These are phyloP conservation scores for Clamator glandarius DNA, from an alignment of 2,797 vertebrate species.

Conservation along the genomic window DNA sequence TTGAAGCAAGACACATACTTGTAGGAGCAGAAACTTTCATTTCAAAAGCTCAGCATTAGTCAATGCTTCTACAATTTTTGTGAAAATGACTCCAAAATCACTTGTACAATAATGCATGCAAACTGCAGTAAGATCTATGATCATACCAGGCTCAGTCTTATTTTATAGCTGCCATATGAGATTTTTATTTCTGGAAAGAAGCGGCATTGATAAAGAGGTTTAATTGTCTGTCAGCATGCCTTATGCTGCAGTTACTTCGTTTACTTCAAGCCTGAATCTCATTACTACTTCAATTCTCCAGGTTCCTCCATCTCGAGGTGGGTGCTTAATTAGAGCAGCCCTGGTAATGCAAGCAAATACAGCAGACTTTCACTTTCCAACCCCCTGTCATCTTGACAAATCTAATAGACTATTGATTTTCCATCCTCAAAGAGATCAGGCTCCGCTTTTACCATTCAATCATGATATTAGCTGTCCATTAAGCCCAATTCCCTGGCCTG, in stretches of 20 bases:
- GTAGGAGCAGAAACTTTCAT: background rate
- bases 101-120: background rate
- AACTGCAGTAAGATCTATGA: slow-evolving; percentile 46
- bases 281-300: slow-evolving; percentile 79
- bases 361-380: slow-evolving; percentile 4
- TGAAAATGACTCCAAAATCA: slow-evolving; percentile 34
- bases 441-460: slow-evolving; percentile 89
- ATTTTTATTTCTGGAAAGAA: slow-evolving; percentile 77
- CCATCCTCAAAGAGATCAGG: slow-evolving; percentile 86
- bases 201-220: slow-evolving; percentile 86
- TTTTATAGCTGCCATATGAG: slow-evolving; percentile 70
- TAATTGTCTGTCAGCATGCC: slow-evolving; percentile 90
- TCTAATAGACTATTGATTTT: slow-evolving; percentile 98
- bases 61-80: background rate
- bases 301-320: slow-evolving; percentile 71
- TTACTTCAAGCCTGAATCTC: slow-evolving; percentile 81
- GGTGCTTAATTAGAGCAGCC: slow-evolving; percentile 78
- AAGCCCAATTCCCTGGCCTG: slow-evolving; percentile 80
- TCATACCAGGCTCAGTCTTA: background rate
- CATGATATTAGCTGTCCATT: slow-evolving; percentile 93
- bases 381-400: slow-evolving; percentile 79
- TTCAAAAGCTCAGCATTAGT: background rate
- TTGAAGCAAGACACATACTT: background rate
- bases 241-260: slow-evolving; percentile 80
- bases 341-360: slow-evolving; percentile 66